These are phyloP conservation scores for Pomphorhynchus laevis DNA, from an alignment of 1,140 invertebrate genomes.

Conservation along the genomic window DNA sequence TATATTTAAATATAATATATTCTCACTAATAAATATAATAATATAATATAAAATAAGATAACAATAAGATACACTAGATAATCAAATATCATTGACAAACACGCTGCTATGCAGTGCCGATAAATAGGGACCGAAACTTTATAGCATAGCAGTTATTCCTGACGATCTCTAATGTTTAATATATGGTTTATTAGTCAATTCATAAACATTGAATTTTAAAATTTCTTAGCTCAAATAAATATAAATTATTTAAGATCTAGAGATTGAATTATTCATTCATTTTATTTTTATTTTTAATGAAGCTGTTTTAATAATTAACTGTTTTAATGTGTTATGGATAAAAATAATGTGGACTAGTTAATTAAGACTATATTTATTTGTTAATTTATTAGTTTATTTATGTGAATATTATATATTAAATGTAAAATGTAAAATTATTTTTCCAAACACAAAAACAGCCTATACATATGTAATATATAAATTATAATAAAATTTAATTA, in stretches of 20 bases:
- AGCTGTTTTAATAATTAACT: background rate
- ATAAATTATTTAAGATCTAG: background rate
- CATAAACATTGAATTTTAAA: slow-evolving; percentile 22
- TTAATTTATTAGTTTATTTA: background rate
- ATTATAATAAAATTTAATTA: no score
- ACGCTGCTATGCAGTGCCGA: no score
- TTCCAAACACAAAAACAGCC: no score
- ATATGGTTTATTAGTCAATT: background rate
- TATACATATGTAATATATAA: no score
- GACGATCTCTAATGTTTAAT: no score
- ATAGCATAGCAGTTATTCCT: no score
- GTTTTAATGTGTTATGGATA: background rate
- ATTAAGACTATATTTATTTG: background rate
- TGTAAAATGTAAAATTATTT: background rate
- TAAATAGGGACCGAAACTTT: no score
- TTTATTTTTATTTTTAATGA: background rate
- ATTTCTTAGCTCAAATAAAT: background rate
- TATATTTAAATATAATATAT: no score
- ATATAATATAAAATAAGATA: no score
- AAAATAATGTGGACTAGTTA: background rate
- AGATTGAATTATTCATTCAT: background rate
- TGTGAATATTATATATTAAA: background rate
- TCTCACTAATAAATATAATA: no score
- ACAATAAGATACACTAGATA: no score
- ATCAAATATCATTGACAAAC: no score